phyloP scores from a whole-genome alignment of 2,113 vertebrate species.

The Pholis gunnellus region DNA sequence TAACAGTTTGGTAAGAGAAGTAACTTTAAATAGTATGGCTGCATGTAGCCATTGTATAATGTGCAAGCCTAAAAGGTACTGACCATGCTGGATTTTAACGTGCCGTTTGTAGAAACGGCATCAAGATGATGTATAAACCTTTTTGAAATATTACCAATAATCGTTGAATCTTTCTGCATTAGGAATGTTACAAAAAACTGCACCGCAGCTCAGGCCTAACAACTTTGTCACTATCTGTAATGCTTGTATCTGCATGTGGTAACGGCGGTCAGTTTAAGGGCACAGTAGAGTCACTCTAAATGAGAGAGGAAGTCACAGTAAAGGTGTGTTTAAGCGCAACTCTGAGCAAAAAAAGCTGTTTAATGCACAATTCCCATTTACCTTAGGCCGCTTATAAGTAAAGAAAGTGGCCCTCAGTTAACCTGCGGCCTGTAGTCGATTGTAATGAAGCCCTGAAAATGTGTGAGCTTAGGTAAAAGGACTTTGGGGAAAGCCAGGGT shows the following conservation, averaged over 20 bases:
- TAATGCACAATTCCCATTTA: conserved; percentile 52
- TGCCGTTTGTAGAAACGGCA: conserved; percentile 66
- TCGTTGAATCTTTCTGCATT: conserved; percentile 57
- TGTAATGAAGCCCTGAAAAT: conserved; percentile 27
- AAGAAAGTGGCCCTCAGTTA: conserved; percentile 34
- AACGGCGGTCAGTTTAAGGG: conserved; percentile 60
- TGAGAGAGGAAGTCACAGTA: conserved; percentile 47
- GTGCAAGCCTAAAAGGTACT: conserved; percentile 77
- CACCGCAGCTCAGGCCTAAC: conserved; percentile 68
- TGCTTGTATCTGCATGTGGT: conserved; percentile 74
- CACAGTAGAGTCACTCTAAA: conserved; percentile 41
- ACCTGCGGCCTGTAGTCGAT: conserved; percentile 35
- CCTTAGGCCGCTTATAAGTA: conserved; percentile 24
- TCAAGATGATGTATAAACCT: conserved; percentile 60
- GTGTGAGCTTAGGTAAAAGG: conserved; percentile 21
- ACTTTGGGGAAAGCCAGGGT: conserved; percentile 51
- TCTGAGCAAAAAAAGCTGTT: conserved; percentile 53
- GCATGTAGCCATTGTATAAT: conserved; percentile 65
- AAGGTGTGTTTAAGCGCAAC: conserved; percentile 17
- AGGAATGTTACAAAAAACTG: conserved; percentile 71
- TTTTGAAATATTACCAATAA: conserved; percentile 41
- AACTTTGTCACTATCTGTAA: conserved; percentile 62
- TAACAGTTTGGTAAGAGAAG: conserved; percentile 33
- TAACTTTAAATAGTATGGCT: conserved; percentile 70
- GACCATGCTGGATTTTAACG: conserved; percentile 73